Evolutionary conservation across 2,888 invertebrate genomes (phyloP).

Genomic region (Idaea straminata): DNA sequence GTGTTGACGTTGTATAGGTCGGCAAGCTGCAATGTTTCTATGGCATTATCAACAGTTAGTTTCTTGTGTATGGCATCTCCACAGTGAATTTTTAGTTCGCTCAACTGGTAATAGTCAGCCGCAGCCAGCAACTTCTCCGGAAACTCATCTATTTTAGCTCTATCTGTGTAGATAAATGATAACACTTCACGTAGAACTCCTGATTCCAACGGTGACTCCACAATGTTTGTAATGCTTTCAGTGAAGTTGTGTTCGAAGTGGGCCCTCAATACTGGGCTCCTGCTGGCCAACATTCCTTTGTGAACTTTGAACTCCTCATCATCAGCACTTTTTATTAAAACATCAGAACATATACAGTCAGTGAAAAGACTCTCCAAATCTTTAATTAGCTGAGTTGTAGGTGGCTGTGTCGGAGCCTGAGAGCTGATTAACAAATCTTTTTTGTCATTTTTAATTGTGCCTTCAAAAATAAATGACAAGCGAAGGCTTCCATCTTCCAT

Average conservation of each 20-base stretch:
- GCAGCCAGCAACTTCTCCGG: not conserved
- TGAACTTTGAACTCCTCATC: not conserved
- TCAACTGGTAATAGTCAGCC: not conserved
- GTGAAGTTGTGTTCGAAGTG: not conserved
- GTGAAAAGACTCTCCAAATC: not conserved
- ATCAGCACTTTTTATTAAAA: not conserved
- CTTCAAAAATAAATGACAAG: not conserved
- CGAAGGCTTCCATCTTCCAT: not conserved
- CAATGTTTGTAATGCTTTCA: not conserved
- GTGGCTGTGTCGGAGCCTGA: no score
- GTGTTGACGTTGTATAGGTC: not conserved
- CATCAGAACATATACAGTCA: not conserved
- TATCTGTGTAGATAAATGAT: not conserved
- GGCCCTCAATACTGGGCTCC: not conserved
- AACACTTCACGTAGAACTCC: not conserved
- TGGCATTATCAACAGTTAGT: not conserved
- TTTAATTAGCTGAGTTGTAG: not conserved
- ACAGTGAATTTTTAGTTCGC: not conserved
- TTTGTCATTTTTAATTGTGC: not conserved
- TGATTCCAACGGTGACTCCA: not conserved
- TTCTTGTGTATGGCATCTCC: not conserved
- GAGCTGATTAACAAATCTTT: not conserved
- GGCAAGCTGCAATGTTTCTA: conserved; percentile 1
- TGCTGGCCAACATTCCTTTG: not conserved
- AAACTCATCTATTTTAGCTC: not conserved